These are phyloP conservation scores for Psittacula derbiana DNA, from an alignment of 2,797 vertebrate genomes.

Conservation along the genomic window DNA sequence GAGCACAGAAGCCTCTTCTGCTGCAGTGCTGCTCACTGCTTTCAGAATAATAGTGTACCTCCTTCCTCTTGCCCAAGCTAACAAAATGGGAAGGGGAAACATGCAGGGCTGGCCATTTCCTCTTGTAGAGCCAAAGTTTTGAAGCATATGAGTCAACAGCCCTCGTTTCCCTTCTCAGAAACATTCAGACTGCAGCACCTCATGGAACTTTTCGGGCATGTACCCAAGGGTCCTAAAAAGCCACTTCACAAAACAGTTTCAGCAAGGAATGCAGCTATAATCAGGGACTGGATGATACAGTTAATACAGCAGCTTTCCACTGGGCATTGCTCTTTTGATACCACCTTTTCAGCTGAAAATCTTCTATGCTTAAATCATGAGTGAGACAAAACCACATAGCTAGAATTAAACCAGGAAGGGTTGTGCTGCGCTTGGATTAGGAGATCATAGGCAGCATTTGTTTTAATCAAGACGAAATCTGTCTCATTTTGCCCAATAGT, in stretches of 20 bases:
- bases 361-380: neutral
- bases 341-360: neutral
- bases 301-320: neutral
- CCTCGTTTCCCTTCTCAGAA: slow-evolving; percentile 21
- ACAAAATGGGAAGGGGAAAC: slow-evolving; percentile 51
- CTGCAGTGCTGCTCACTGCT: neutral
- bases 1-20: neutral
- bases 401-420: neutral
- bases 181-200: neutral
- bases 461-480: neutral
- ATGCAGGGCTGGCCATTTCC: slow-evolving; percentile 36
- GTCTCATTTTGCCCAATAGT: neutral
- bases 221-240: neutral
- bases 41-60: neutral
- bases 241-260: neutral
- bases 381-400: fast-evolving
- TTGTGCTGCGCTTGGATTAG: neutral
- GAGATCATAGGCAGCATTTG: neutral
- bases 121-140: slow-evolving; percentile 26
- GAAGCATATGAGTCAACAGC: slow-evolving; percentile 45
- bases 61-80: slow-evolving; percentile 43
- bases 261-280: neutral
- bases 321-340: neutral
- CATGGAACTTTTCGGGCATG: neutral
- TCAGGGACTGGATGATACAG: neutral